phyloP scores from a whole-genome alignment of 2,888 invertebrate genomes.

The Troilus luridus region DNA sequence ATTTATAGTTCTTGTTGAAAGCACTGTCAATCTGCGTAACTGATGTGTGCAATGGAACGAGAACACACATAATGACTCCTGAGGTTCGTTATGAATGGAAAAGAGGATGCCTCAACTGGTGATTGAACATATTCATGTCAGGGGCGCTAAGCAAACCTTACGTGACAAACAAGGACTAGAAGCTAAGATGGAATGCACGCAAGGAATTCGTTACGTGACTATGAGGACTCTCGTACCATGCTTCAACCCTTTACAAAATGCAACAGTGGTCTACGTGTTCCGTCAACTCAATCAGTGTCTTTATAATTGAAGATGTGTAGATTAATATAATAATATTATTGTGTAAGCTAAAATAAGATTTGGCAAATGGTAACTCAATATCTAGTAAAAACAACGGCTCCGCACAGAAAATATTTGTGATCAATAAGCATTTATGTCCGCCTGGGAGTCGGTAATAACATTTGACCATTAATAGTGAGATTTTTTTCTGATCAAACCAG shows the following conservation, averaged over 20 bases:
- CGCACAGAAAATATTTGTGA: background rate
- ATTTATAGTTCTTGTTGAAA: no score
- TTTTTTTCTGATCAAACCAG: no score
- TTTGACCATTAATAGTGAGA: no score
- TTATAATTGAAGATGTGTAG: background rate
- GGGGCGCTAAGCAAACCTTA: background rate
- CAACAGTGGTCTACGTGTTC: background rate
- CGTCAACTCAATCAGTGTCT: background rate
- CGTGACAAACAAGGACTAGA: background rate
- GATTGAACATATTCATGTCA: background rate
- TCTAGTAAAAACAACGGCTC: background rate
- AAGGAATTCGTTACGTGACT: background rate
- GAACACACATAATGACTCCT: background rate
- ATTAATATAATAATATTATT: background rate
- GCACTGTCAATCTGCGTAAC: no score
- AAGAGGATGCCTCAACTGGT: background rate
- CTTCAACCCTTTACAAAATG: background rate
- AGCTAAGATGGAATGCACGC: background rate
- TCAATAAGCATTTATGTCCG: no score
- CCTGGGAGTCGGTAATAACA: no score
- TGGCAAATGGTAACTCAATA: background rate
- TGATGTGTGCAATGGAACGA: background rate
- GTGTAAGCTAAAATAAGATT: background rate
- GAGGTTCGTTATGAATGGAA: background rate
- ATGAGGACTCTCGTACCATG: background rate